Conservation (phyloP, 2,113 vertebrate genomes). For the Colinus virginianus region DNA sequence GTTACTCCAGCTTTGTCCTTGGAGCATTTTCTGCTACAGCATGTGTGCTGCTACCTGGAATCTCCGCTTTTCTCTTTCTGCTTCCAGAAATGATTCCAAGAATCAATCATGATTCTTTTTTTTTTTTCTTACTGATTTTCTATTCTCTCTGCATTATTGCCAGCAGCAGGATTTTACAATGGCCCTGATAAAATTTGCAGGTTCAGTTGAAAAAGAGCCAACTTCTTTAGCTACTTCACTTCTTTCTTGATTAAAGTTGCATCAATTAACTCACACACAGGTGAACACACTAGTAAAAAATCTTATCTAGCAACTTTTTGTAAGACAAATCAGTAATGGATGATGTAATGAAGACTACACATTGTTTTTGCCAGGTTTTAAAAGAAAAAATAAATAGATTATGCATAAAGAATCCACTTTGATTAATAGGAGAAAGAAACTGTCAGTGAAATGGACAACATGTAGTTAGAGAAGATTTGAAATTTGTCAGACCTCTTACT, state of each 20-base stretch:
- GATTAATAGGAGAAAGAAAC: neutral
- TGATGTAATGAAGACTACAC: neutral
- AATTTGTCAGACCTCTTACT: neutral
- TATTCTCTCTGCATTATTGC: neutral
- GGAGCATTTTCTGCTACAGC: neutral
- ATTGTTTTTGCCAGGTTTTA: neutral
- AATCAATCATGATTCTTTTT: neutral
- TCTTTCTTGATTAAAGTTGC: neutral
- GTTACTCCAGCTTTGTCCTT: neutral
- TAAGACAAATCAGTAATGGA: neutral
- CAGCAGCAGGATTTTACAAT: neutral
- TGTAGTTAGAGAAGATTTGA: neutral
- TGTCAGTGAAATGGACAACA: neutral
- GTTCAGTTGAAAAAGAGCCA: neutral
- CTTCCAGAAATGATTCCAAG: neutral
- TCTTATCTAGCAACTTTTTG: neutral
- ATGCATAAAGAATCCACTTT: neutral
- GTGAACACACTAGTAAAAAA: neutral
- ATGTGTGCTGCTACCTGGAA: neutral
- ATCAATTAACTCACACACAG: neutral
- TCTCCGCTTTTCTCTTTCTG: neutral
- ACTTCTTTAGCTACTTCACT: neutral
- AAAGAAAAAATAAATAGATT: slow-evolving; percentile 2
- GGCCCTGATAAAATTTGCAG: neutral
- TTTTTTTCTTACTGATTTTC: neutral